Conservation (phyloP, 2,888 invertebrate species). For the Fragum sueziense region DNA sequence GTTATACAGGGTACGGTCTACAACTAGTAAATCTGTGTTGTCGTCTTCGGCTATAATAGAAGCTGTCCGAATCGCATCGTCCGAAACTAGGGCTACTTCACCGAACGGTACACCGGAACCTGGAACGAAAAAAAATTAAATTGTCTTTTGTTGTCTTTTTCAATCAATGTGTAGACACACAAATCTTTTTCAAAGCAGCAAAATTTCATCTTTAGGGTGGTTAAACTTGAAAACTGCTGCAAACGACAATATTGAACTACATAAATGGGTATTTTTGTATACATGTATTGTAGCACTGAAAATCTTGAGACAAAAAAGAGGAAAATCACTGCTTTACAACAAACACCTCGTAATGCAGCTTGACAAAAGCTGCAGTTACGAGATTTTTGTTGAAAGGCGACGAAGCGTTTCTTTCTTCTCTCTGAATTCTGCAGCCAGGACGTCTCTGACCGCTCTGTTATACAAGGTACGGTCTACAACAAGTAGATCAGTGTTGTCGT, state of each 20-base stretch:
- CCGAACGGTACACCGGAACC: constrained; percentile 81
- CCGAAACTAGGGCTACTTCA: constrained; percentile 80
- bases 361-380: too few species aligned
- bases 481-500: constrained; percentile 77
- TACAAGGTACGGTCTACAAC: constrained; percentile 80
- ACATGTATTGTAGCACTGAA: too few species aligned
- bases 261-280: too few species aligned
- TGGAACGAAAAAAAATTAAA: constrained; percentile 43
- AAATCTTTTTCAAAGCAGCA: background rate
- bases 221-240: too few species aligned
- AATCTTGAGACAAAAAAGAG: too few species aligned
- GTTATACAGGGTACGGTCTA: constrained; percentile 79
- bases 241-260: too few species aligned
- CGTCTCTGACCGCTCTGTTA: constrained; percentile 78
- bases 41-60: constrained; percentile 79
- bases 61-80: constrained; percentile 80
- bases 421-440: constrained; percentile 79
- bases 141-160: too few species aligned
- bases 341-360: too few species aligned
- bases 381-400: too few species aligned
- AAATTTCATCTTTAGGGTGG: too few species aligned
- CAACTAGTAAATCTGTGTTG: constrained; percentile 78
- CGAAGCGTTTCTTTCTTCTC: constrained; percentile 79
- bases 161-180: too few species aligned
- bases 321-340: too few species aligned